Evolutionary conservation across 2,888 invertebrate species (phyloP).

Genomic region (Metacarcinus magister): DNA sequence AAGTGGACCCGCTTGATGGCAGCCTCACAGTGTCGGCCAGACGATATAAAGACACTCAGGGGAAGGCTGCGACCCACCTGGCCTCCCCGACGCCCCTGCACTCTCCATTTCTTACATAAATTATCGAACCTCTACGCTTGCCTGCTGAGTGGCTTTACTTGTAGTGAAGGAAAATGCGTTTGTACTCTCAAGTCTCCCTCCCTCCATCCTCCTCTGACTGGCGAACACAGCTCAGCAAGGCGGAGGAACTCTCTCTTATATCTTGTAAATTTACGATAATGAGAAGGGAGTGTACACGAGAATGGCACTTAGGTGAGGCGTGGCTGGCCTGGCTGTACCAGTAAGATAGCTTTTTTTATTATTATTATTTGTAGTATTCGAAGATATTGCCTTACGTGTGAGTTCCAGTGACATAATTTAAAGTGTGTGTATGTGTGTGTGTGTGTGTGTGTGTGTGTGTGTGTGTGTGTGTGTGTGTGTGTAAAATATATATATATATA

Average conservation of each 20-base stretch:
- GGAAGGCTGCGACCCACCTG: slow-evolving; percentile 52
- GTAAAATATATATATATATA: neutral
- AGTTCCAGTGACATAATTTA: neutral
- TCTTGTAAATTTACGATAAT: slow-evolving; percentile 16
- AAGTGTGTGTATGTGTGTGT: neutral
- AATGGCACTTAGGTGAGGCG: neutral
- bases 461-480: neutral
- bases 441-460: neutral
- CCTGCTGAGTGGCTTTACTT: slow-evolving; percentile 34
- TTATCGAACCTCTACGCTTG: slow-evolving; percentile 26
- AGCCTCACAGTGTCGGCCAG: slow-evolving; percentile 38
- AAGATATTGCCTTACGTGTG: neutral
- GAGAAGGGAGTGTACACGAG: slow-evolving; percentile 19
- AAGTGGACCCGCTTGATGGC: slow-evolving; percentile 30
- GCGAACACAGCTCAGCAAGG: neutral
- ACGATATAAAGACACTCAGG: slow-evolving; percentile 61
- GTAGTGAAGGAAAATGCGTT: neutral
- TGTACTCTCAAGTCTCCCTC: neutral
- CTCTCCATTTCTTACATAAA: slow-evolving; percentile 41
- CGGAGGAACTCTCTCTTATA: neutral
- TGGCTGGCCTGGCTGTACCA: slow-evolving; percentile 26
- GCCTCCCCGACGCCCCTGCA: slow-evolving; percentile 11
- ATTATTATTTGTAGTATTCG: neutral
- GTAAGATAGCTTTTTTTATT: neutral
- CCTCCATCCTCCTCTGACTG: neutral